Base-by-base conservation (phyloP, 2,113 vertebrate genomes). In the Muntiacus muntjak region DNA sequence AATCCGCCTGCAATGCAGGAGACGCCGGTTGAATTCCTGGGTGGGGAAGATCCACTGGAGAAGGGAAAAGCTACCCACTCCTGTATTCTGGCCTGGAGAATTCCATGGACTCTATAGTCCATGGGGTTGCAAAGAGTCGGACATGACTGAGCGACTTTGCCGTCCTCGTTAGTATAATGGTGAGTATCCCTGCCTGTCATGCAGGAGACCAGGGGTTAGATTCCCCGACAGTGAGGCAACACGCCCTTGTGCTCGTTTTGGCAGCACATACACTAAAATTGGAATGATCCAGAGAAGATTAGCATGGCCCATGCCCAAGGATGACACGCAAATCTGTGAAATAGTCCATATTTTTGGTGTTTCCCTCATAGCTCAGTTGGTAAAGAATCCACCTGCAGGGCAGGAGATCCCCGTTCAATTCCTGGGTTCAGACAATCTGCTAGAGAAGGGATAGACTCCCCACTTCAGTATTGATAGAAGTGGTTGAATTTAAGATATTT, bases 401-500 rank as follows among this genome's bases (percentile, higher is more conserved):
- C n/a, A 36, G 64, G 64, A 71, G n/a, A 36, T 10, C 5, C 67
- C 10, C 0, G 9, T 71, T 21, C n/a, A 71, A 40, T 36, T 40
- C n/a, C 67, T 74, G 23, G 36, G 67, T 74, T 36, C 10, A 0
- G 10, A 74, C 0, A 5, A 74, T 40, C 67, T 0, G 11, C 19
- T 13, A 5, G n/a, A 74, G 67, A 74, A 71, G 36, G 67, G 67
- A 40, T 13, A 74, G 67, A 74, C 10, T 74, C 1, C 67, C 21
- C 36, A 74, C 67, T 74, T 74, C 36, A 74, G 67, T 71, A 89
- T 1, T 19, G 71, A 87, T 25, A 67, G 33, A 87, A 95, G n/a
- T 57, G 79, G 36, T 25, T 78, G 28, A 78, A 62, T 85, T 89
- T 43, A 93, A 93, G 78, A 19, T 33, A 85, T 89, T 76, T 76